phyloP scores from a whole-genome alignment of 1,140 invertebrate genomes.

The Octopus bimaculoides region DNA sequence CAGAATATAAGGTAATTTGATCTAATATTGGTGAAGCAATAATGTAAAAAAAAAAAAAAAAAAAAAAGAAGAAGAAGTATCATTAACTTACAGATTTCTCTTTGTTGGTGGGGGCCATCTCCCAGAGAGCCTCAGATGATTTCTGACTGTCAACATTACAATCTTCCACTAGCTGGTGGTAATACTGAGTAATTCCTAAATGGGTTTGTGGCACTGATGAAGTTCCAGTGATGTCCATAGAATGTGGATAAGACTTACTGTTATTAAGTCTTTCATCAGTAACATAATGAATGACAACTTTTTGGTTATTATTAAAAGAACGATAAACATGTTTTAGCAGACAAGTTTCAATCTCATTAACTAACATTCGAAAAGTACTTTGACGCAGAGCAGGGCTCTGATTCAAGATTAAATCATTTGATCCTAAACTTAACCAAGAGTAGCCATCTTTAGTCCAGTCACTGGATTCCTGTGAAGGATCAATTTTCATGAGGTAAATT shows the following conservation, averaged over 20 bases:
- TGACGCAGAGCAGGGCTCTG: not conserved
- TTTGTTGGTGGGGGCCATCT: no score
- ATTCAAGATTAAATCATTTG: not conserved
- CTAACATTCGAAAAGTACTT: not conserved
- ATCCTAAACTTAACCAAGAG: not conserved
- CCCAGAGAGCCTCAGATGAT: no score
- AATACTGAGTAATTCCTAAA: not conserved
- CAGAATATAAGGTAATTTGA: no score
- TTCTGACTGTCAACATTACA: no score
- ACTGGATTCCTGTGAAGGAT: not conserved
- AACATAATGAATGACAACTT: conserved; percentile 1
- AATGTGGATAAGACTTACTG: not conserved
- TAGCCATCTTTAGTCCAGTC: conserved; percentile 7
- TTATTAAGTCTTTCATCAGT: not conserved
- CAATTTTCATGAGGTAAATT: not conserved
- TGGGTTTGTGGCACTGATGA: not conserved
- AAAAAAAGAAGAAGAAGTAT: no score
- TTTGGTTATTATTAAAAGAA: not conserved
- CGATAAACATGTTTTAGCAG: not conserved
- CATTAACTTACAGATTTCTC: no score
- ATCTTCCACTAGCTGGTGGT: not conserved
- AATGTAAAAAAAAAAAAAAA: no score
- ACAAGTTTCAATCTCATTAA: not conserved
- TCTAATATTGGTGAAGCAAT: no score
- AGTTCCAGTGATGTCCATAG: not conserved